phyloP scores from a whole-genome alignment of 2,888 invertebrate species.

The Lasioglossum malachurum region DNA sequence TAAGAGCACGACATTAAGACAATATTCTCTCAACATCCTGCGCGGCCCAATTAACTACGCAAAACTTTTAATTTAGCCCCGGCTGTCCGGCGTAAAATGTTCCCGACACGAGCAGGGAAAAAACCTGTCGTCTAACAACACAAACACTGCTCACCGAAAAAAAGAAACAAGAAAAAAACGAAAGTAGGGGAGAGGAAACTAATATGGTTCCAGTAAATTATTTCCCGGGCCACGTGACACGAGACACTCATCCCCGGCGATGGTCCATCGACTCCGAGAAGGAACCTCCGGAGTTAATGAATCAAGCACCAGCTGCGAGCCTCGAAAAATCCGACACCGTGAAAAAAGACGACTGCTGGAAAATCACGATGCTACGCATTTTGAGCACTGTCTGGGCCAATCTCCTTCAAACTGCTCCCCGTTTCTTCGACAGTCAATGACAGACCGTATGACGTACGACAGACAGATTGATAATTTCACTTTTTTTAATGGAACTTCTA shows the following conservation, averaged over 20 bases:
- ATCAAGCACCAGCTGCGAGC: slow-evolving; percentile 41
- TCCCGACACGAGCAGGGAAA: slow-evolving; percentile 1
- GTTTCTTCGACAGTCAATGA: neutral
- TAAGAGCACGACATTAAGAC: neutral
- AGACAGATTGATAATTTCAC: no score
- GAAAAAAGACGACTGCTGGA: neutral
- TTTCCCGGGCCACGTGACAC: slow-evolving; percentile 26
- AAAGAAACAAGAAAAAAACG: neutral
- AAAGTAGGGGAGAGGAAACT: neutral
- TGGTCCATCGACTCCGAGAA: slow-evolving; percentile 9
- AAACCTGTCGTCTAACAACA: slow-evolving; percentile 8
- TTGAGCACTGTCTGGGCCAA: neutral
- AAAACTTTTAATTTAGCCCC: slow-evolving; percentile 12
- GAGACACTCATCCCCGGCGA: slow-evolving; percentile 16
- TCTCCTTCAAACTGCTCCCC: neutral
- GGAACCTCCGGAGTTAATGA: slow-evolving; percentile 39
- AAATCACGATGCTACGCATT: neutral
- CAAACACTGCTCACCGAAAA: slow-evolving; percentile 2
- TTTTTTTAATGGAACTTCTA: neutral
- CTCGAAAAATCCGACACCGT: slow-evolving; percentile 38
- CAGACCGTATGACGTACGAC: no score
- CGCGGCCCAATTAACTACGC: neutral
- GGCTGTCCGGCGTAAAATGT: neutral
- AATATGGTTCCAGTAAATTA: slow-evolving; percentile 30
- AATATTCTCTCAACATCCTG: neutral